phyloP scores from a whole-genome alignment of 2,888 invertebrate genomes.

The Perdita meconis region DNA sequence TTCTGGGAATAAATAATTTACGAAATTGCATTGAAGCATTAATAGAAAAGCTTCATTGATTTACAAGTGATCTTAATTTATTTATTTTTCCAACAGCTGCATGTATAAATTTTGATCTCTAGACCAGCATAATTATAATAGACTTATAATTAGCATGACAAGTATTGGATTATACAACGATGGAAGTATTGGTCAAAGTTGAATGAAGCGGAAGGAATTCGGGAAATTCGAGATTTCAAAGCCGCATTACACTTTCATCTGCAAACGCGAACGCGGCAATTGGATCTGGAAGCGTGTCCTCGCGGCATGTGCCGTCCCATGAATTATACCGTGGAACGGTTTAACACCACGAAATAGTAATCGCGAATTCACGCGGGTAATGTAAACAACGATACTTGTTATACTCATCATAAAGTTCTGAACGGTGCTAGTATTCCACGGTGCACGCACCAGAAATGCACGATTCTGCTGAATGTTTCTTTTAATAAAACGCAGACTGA shows the following conservation, averaged over 20 bases:
- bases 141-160: too few relatives aligned
- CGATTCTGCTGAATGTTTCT: neutral
- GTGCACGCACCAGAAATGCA: neutral
- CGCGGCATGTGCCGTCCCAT: constrained; percentile 38
- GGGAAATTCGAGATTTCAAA: too few relatives aligned
- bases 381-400: constrained; percentile 43
- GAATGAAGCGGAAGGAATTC: constrained; percentile 28
- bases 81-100: neutral
- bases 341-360: constrained; percentile 50
- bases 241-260: constrained; percentile 17
- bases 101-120: too few relatives aligned
- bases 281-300: constrained; percentile 33
- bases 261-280: constrained; percentile 40
- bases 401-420: constrained; percentile 36
- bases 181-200: too few relatives aligned
- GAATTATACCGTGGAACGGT: constrained; percentile 42
- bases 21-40: too few relatives aligned
- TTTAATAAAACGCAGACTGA: neutral
- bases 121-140: too few relatives aligned
- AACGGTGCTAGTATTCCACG: neutral
- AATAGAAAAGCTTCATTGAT: too few relatives aligned
- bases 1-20: too few relatives aligned
- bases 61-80: neutral
- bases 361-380: constrained; percentile 33
- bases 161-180: too few relatives aligned